phyloP scores from a whole-genome alignment of 2,888 invertebrate genomes.

The Microchrysa polita region DNA sequence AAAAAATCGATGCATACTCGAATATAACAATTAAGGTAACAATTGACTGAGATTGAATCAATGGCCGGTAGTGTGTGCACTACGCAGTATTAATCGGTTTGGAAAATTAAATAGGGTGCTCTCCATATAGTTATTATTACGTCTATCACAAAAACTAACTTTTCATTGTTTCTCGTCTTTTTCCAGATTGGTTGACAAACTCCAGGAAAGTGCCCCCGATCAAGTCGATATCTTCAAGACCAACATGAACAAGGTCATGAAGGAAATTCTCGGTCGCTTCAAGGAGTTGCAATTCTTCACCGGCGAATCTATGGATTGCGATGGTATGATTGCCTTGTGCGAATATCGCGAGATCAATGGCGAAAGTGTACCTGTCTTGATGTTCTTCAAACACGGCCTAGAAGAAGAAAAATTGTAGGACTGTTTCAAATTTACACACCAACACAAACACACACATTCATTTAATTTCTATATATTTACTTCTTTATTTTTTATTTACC shows the following conservation, averaged over 20 bases:
- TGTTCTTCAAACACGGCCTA: constrained; percentile 97
- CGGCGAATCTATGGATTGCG: constrained; percentile 93
- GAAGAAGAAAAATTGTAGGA: constrained; percentile 92
- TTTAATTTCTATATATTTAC: too few relatives aligned
- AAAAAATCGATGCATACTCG: too few relatives aligned
- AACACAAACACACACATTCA: too few relatives aligned
- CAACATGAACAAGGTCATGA: constrained; percentile 93
- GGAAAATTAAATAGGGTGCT: too few relatives aligned
- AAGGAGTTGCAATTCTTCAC: constrained; percentile 93
- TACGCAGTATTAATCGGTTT: too few relatives aligned
- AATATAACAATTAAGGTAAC: too few relatives aligned
- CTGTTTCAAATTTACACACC: constrained; percentile 11
- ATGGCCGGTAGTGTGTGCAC: too few relatives aligned
- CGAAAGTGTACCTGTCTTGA: constrained; percentile 83
- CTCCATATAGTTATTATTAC: neutral
- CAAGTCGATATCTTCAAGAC: constrained; percentile 89
- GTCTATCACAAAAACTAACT: too few relatives aligned
- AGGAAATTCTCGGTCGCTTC: constrained; percentile 88
- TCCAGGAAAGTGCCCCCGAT: constrained; percentile 82
- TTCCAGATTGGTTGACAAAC: constrained; percentile 78
- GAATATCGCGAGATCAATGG: constrained; percentile 93
- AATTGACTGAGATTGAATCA: too few relatives aligned
- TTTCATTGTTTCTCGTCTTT: neutral
- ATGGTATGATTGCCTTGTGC: constrained; percentile 92
- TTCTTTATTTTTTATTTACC: constrained; percentile 18